These are phyloP conservation scores for Leuctra nigra DNA, from an alignment of 2,888 invertebrate species.

Conservation along the genomic window DNA sequence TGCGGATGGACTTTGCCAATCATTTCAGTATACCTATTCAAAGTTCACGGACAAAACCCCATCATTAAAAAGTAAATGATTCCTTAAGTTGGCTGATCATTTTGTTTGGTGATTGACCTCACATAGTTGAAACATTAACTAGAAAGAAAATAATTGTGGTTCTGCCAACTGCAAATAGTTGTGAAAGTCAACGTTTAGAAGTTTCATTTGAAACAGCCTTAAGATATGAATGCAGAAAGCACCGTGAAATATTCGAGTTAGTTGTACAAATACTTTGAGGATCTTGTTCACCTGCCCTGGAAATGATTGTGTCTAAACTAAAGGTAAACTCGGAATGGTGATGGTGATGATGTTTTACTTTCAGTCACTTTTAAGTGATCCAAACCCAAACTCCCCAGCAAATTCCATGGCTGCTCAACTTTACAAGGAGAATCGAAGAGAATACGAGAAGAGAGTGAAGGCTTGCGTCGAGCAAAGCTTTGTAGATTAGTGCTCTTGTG, in stretches of 20 bases:
- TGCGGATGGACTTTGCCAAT: too few species aligned
- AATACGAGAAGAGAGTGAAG: constrained; percentile 99
- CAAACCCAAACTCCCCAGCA: constrained; percentile 98
- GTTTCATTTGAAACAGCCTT: too few species aligned
- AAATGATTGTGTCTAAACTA: background rate
- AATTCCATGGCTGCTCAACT: constrained; percentile 99
- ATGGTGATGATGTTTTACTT: constrained; percentile 20
- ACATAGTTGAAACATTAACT: too few species aligned
- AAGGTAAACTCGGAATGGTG: constrained; percentile 14
- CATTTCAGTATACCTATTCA: too few species aligned
- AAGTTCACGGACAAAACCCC: too few species aligned
- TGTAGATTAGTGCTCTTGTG: constrained; percentile 65
- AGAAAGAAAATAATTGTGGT: too few species aligned
- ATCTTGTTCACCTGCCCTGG: constrained; percentile 29
- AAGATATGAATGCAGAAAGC: constrained; percentile 21
- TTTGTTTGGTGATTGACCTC: too few species aligned
- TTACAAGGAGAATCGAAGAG: constrained; percentile 97
- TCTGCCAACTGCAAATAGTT: too few species aligned
- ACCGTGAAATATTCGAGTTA: too few species aligned
- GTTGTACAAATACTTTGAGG: background rate
- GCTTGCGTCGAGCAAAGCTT: constrained; percentile 99
- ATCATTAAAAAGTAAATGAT: too few species aligned
- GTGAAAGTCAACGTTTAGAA: too few species aligned
- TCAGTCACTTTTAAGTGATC: constrained; percentile 98
- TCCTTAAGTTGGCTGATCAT: too few species aligned